Percentiles rank a stretch among this genome's conserved stretches.
These are phyloP conservation scores for Drosophila mayaguana DNA, from an alignment of 2,888 invertebrate species.

Conservation along the genomic window DNA sequence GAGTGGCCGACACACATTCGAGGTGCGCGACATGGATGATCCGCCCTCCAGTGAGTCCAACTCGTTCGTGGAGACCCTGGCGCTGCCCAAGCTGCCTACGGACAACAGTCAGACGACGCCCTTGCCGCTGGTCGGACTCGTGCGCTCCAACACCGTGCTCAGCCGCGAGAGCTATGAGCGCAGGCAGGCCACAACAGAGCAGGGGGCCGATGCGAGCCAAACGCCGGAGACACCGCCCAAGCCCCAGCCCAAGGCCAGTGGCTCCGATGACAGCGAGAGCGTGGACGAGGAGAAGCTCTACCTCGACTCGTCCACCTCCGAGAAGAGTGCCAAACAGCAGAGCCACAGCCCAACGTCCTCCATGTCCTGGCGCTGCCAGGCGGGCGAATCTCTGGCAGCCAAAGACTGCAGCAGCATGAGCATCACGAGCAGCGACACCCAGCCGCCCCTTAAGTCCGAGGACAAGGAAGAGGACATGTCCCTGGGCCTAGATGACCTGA, in stretches of 20 bases:
- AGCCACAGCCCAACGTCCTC: constrained; percentile 79
- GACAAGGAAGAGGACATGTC: constrained; percentile 70
- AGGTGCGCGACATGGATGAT: constrained; percentile 88
- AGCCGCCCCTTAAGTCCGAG: constrained; percentile 26
- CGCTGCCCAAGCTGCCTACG: constrained; percentile 84
- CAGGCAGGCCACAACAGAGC: constrained; percentile 37
- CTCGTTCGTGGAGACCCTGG: constrained; percentile 83
- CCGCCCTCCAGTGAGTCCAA: constrained; percentile 84
- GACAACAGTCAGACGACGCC: constrained; percentile 82
- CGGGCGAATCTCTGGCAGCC: constrained; percentile 89
- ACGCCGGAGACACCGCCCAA: constrained; percentile 25
- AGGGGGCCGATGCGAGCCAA: background rate
- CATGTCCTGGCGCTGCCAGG: constrained; percentile 85
- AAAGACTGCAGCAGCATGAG: constrained; percentile 86
- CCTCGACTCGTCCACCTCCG: constrained; percentile 87
- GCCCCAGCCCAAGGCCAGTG: constrained; percentile 45
- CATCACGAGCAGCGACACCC: constrained; percentile 85
- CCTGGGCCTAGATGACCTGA: constrained; percentile 77
- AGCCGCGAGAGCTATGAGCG: constrained; percentile 81
- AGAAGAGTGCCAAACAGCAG: constrained; percentile 84
- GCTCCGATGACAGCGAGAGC: constrained; percentile 85
- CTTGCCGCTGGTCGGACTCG: constrained; percentile 82
- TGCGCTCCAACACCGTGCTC: constrained; percentile 84
- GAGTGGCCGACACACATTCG: constrained; percentile 90
- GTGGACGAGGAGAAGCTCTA: constrained; percentile 89